Evolutionary conservation across 1,140 invertebrate genomes (phyloP).

Genomic region (Ceratoteleas bidentatus): DNA sequence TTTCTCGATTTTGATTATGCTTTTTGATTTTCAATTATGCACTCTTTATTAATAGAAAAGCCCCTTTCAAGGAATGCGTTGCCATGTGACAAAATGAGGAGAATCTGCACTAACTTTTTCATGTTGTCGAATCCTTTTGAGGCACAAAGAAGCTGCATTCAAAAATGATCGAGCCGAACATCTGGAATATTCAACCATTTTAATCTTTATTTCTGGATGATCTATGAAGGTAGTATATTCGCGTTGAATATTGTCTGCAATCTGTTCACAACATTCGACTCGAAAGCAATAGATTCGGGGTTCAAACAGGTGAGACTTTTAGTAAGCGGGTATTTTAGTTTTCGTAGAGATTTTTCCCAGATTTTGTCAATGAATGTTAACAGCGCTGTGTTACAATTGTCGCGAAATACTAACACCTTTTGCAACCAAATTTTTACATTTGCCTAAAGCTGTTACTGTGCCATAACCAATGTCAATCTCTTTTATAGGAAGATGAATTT

Average conservation of each 20-base stretch:
- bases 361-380: slow-evolving; percentile 11
- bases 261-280: neutral
- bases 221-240: neutral
- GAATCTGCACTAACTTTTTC: slow-evolving; percentile 12
- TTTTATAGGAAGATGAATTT: slow-evolving; percentile 19
- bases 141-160: slow-evolving; percentile 10
- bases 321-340: slow-evolving; percentile 1
- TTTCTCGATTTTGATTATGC: slow-evolving; percentile 11
- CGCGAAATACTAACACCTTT: slow-evolving; percentile 11
- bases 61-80: slow-evolving; percentile 24
- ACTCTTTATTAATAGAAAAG: slow-evolving; percentile 38
- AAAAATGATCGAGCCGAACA: slow-evolving; percentile 17
- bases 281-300: slow-evolving; percentile 1
- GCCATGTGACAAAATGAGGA: slow-evolving; percentile 28
- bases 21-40: slow-evolving; percentile 34
- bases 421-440: slow-evolving; percentile 18
- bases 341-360: slow-evolving; percentile 14
- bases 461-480: slow-evolving; percentile 29
- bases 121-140: slow-evolving; percentile 5
- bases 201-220: neutral
- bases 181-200: neutral
- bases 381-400: slow-evolving; percentile 2
- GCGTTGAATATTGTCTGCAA: neutral
- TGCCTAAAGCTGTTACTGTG: slow-evolving; percentile 14
- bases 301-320: slow-evolving; percentile 2